Evolutionary conservation across 2,113 vertebrate genomes (phyloP).

Genomic region (Eulemur macaco): DNA sequence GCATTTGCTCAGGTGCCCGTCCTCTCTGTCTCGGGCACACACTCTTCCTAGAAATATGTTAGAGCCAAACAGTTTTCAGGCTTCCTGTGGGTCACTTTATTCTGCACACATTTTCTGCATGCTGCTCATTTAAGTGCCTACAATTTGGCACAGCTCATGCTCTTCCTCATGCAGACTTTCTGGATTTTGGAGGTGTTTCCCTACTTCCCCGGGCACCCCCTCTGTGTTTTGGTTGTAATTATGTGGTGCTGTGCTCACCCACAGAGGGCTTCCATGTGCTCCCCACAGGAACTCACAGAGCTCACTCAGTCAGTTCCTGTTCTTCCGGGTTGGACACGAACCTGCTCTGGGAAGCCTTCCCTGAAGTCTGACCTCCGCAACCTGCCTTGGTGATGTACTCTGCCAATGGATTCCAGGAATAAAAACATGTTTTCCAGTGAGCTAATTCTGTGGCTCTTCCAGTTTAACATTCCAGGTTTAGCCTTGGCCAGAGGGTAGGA

Average conservation of each 20-base stretch:
- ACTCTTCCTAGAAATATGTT: background rate
- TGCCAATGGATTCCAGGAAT: background rate
- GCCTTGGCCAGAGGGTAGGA: background rate
- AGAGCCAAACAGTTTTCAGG: background rate
- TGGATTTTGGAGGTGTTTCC: background rate
- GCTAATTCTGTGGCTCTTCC: background rate
- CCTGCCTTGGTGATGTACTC: background rate
- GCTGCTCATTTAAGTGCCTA: background rate
- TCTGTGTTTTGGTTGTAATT: background rate
- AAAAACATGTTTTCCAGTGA: background rate
- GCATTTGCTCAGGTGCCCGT: background rate
- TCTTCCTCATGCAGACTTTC: background rate
- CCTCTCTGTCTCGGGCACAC: background rate
- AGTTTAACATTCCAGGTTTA: background rate
- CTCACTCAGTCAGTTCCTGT: background rate
- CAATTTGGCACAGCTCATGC: background rate
- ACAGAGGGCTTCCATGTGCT: background rate
- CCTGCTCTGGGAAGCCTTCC: background rate
- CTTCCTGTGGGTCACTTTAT: background rate
- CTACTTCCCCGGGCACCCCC: background rate
- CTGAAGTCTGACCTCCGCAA: fast-evolving
- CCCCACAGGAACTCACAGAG: background rate
- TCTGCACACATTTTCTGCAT: background rate
- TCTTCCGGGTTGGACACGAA: background rate
- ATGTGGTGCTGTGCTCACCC: background rate